Evolutionary conservation across 2,797 vertebrate genomes (phyloP).

Genomic region (Oryzias sinensis): DNA sequence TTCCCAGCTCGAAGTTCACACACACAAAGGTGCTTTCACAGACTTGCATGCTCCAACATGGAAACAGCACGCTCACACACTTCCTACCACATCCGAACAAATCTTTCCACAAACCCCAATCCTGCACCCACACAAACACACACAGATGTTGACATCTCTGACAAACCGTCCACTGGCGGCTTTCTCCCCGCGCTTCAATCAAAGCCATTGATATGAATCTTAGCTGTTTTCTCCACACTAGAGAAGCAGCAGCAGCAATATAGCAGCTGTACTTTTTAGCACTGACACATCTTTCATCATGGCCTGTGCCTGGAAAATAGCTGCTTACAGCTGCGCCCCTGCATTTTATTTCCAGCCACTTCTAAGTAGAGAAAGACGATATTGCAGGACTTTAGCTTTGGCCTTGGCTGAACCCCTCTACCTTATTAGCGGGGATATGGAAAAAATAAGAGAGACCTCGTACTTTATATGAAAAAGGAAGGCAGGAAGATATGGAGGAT

Average conservation of each 20-base stretch:
- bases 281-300: slow-evolving; percentile 60
- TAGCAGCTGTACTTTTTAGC: slow-evolving; percentile 60
- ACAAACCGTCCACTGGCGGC: slow-evolving; percentile 56
- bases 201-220: slow-evolving; percentile 69
- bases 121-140: slow-evolving; percentile 27
- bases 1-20: slow-evolving; percentile 45
- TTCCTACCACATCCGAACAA: slow-evolving; percentile 62
- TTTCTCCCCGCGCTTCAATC: slow-evolving; percentile 64
- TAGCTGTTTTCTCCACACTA: slow-evolving; percentile 49
- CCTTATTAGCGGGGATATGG: slow-evolving; percentile 65
- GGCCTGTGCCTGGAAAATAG: slow-evolving; percentile 46
- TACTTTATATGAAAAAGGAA: slow-evolving; percentile 56
- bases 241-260: slow-evolving; percentile 46
- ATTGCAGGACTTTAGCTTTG: slow-evolving; percentile 59
- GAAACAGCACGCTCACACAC: slow-evolving; percentile 20
- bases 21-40: slow-evolving; percentile 43
- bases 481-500: slow-evolving; percentile 37
- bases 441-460: slow-evolving; percentile 62
- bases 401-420: slow-evolving; percentile 62
- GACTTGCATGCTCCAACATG: slow-evolving; percentile 26
- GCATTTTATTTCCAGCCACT: slow-evolving; percentile 43
- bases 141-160: slow-evolving; percentile 56
- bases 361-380: slow-evolving; percentile 49
- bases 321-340: slow-evolving; percentile 42
- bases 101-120: slow-evolving; percentile 47